These are phyloP conservation scores for Branchinecta lindahli DNA, from an alignment of 1,140 invertebrate species.

Conservation along the genomic window DNA sequence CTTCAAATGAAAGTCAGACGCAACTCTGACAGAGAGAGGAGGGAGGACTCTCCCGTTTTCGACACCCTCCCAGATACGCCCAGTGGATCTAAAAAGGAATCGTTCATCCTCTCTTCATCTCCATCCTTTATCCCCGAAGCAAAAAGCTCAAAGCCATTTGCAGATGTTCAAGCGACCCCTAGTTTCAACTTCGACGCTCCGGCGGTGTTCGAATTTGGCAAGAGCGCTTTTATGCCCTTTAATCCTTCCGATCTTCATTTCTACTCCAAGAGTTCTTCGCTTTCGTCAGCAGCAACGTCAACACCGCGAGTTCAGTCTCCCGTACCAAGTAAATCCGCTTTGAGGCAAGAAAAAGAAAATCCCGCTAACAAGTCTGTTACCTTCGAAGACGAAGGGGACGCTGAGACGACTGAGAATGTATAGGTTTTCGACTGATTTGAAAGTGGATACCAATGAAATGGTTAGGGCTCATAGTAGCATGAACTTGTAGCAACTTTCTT, in stretches of 20 bases:
- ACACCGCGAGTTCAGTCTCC: background rate
- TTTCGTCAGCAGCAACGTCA: conserved; percentile 4
- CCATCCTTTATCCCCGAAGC: background rate
- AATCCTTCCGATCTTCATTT: background rate
- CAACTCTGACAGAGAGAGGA: background rate
- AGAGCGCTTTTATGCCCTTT: background rate
- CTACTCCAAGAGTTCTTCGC: background rate
- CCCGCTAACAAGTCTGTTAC: background rate
- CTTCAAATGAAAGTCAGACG: background rate
- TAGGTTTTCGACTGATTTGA: too few species aligned
- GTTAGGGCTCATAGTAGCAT: too few species aligned
- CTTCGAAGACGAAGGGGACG: background rate
- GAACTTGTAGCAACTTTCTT: too few species aligned
- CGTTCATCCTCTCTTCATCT: background rate
- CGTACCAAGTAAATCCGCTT: background rate
- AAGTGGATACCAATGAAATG: too few species aligned
- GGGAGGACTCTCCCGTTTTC: background rate
- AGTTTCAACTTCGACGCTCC: background rate
- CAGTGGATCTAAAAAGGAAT: background rate
- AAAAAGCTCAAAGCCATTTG: background rate
- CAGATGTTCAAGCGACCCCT: background rate
- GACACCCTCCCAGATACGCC: background rate
- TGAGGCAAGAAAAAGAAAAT: background rate
- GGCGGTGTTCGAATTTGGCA: background rate
- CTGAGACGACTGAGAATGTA: too few species aligned